These are phyloP conservation scores for Huso huso DNA, from an alignment of 2,797 vertebrate genomes.

Conservation along the genomic window DNA sequence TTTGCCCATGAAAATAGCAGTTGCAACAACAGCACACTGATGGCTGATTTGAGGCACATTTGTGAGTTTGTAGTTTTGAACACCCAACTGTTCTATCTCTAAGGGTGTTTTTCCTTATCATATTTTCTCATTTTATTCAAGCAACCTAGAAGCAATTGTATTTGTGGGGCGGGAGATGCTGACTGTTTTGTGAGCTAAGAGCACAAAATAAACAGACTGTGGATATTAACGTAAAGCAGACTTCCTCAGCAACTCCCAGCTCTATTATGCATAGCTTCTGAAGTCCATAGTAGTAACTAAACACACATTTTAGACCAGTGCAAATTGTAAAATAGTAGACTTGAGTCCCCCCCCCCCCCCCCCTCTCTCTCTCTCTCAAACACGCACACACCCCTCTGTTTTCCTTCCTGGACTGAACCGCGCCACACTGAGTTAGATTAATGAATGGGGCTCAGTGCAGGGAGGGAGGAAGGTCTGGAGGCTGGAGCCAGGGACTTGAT, in stretches of 20 bases:
- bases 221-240: constrained; percentile 11
- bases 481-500: constrained; percentile 57
- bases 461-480: constrained; percentile 51
- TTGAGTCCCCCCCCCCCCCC: constrained; percentile 30
- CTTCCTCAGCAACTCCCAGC: constrained; percentile 9
- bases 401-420: constrained; percentile 47
- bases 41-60: too few species aligned
- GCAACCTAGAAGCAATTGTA: not conserved
- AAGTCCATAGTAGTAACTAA: constrained; percentile 40
- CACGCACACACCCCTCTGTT: constrained; percentile 29
- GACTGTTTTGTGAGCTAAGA: constrained; percentile 15
- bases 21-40: too few species aligned
- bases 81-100: too few species aligned
- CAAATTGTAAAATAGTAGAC: constrained; percentile 51
- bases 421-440: constrained; percentile 34
- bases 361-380: constrained; percentile 9
- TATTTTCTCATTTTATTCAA: too few species aligned
- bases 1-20: too few species aligned
- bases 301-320: constrained; percentile 47
- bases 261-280: constrained; percentile 14
- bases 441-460: constrained; percentile 63
- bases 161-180: constrained; percentile 17
- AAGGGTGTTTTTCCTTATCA: too few species aligned
- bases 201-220: constrained; percentile 22
- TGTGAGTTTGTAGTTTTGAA: too few species aligned